A percentile compares a stretch with the other conserved stretches of the same genome.
Evolutionary conservation across 2,113 vertebrate genomes (phyloP).

Genomic region (Clarias macrocephalus): DNA sequence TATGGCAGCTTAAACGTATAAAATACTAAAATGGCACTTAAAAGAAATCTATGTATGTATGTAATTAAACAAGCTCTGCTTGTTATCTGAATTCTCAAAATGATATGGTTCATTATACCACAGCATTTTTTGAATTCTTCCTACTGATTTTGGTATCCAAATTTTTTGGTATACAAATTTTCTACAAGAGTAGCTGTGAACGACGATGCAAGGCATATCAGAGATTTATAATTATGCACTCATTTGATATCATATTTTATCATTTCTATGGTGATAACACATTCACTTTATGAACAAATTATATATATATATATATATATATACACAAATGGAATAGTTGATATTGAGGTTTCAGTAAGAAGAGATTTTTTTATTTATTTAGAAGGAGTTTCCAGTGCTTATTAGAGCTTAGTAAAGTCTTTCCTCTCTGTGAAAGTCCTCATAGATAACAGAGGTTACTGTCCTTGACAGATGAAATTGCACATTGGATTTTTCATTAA

Average conservation of each 20-base stretch:
- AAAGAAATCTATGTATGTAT: constrained; percentile 4
- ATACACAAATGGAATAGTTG: background rate
- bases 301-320: too few species aligned
- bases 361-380: background rate
- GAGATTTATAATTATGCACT: background rate
- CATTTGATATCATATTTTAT: background rate
- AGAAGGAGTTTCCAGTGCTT: background rate
- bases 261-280: background rate
- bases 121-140: background rate
- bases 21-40: background rate
- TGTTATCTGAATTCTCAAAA: background rate
- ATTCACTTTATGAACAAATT: background rate
- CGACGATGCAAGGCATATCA: background rate
- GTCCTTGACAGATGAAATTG: background rate
- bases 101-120: background rate
- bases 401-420: background rate
- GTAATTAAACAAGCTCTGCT: background rate
- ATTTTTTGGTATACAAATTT: too few species aligned
- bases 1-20: constrained; percentile 44
- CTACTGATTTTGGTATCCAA: background rate
- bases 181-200: background rate
- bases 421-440: background rate
- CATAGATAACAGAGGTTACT: background rate
- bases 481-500: background rate
- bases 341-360: background rate